These are phyloP conservation scores for Acyrthosiphon pisum DNA, from an alignment of 1,140 invertebrate species.

Conservation along the genomic window DNA sequence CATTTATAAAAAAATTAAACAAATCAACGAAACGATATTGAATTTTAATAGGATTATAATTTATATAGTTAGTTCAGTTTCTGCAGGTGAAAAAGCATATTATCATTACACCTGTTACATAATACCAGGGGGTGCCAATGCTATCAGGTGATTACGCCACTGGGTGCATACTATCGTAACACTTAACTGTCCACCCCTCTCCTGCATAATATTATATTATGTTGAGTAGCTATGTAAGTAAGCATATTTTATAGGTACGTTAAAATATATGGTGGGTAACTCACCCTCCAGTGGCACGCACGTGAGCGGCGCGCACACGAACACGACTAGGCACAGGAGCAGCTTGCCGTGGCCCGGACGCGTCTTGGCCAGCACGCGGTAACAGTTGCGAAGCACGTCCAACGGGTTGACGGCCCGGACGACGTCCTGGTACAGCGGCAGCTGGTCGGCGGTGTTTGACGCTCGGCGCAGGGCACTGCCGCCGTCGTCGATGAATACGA, in stretches of 20 bases:
- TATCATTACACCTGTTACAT: too few relatives aligned
- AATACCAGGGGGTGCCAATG: too few relatives aligned
- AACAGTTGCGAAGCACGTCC: neutral
- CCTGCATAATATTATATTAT: too few relatives aligned
- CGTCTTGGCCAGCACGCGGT: constrained; percentile 7
- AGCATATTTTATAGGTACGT: neutral
- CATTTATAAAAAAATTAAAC: too few relatives aligned
- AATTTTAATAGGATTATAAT: too few relatives aligned
- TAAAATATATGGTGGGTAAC: neutral
- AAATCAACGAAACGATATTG: too few relatives aligned
- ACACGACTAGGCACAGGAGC: neutral
- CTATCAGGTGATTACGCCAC: too few relatives aligned
- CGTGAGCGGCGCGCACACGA: constrained; percentile 15
- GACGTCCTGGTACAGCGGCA: neutral
- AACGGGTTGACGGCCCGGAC: neutral
- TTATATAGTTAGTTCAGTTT: too few relatives aligned
- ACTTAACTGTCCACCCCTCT: too few relatives aligned
- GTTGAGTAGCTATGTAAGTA: neutral
- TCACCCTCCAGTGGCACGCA: constrained; percentile 1
- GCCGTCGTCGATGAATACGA: neutral
- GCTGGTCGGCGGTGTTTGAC: neutral
- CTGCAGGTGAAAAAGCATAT: too few relatives aligned
- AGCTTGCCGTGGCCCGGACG: neutral
- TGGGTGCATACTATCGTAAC: too few relatives aligned
- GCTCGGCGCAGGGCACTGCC: neutral